Conservation (phyloP, 2,113 vertebrate genomes). For the Bubo blakistoni region DNA sequence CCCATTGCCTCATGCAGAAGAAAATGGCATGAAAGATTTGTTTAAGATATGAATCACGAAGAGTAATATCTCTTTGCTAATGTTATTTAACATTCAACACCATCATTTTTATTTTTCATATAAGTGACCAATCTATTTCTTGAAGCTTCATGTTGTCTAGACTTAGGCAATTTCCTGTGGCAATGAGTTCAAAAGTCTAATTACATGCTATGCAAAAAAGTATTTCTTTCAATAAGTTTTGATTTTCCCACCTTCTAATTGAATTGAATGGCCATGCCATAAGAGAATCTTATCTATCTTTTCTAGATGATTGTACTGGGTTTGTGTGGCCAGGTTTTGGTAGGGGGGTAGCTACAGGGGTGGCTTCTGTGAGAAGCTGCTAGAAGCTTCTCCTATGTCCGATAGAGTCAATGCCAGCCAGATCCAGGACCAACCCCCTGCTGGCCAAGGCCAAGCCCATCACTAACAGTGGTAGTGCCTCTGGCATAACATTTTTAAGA, state of each 20-base stretch:
- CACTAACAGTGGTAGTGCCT: accelerated
- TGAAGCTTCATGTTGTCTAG: not conserved
- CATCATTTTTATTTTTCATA: not conserved
- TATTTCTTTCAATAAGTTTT: not conserved
- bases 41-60: not conserved
- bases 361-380: not conserved
- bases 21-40: not conserved
- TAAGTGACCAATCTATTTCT: not conserved
- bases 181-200: not conserved
- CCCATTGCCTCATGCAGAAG: not conserved
- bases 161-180: not conserved
- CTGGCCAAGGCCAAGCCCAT: not conserved
- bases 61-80: not conserved
- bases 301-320: not conserved
- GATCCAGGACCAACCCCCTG: not conserved
- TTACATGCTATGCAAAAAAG: not conserved
- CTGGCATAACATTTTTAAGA: not conserved
- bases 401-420: too few species aligned
- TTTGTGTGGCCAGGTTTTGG: not conserved
- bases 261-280: not conserved
- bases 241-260: not conserved
- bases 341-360: not conserved
- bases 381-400: not conserved
- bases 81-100: not conserved
- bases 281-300: not conserved